A percentile compares a stretch with the other conserved stretches of the same genome.
phyloP scores from a whole-genome alignment of 2,888 invertebrate genomes.

The Drosophila picticornis region DNA sequence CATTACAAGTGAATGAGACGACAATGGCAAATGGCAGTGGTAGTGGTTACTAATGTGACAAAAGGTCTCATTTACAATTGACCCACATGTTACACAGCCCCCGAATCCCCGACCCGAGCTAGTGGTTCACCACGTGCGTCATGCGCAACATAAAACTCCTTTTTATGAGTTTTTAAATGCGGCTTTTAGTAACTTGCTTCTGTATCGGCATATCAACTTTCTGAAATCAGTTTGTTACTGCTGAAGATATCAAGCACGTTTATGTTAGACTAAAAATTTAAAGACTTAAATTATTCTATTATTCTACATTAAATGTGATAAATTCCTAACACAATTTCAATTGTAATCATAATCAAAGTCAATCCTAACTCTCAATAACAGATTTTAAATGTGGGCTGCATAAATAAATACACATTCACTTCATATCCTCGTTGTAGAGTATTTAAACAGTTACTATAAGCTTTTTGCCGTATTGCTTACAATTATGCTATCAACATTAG shows the following conservation, averaged over 20 bases:
- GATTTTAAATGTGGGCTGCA: not conserved
- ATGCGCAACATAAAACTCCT: conserved; percentile 59
- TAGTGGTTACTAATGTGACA: conserved; percentile 65
- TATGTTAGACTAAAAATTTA: not conserved
- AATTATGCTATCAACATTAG: conserved; percentile 68
- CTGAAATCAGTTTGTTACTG: conserved; percentile 34
- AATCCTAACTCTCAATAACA: not conserved
- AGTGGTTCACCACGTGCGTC: conserved; percentile 15
- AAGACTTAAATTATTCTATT: too few species aligned
- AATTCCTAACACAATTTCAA: not conserved
- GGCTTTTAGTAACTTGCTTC: conserved; percentile 54
- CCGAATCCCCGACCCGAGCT: not conserved
- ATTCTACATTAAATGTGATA: not conserved
- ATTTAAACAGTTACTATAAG: conserved; percentile 11
- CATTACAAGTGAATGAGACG: conserved; percentile 45
- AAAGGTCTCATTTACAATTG: conserved; percentile 75
- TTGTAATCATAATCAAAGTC: not conserved
- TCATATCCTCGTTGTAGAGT: conserved; percentile 15
- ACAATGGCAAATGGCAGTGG: conserved; percentile 47
- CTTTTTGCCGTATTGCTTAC: conserved; percentile 32
- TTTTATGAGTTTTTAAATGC: conserved; percentile 73
- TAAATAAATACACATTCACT: not conserved
- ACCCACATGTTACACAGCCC: conserved; percentile 57
- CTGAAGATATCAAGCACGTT: not conserved
- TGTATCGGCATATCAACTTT: conserved; percentile 16